Percentiles rank a stretch among this genome's conserved stretches.
Evolutionary conservation across 2,888 invertebrate genomes (phyloP).

Genomic region (Sussaba pulchella): DNA sequence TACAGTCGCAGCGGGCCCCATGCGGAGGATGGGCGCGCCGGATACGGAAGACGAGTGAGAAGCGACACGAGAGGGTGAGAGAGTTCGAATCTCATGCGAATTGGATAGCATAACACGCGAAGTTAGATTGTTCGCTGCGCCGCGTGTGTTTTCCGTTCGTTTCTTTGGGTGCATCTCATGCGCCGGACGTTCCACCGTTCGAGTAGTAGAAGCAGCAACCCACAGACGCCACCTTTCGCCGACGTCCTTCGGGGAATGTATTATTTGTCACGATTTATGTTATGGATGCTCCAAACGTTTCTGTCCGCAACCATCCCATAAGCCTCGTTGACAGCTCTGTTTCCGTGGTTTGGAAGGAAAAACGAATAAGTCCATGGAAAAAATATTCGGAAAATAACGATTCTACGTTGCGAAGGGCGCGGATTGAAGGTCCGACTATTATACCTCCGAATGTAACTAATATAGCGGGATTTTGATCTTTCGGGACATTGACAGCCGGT

Average conservation of each 20-base stretch:
- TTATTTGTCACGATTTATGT: conserved; percentile 66
- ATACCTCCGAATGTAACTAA: too few relatives aligned
- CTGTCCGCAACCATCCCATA: conserved; percentile 27
- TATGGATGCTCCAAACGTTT: conserved; percentile 50
- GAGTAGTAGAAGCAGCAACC: conserved; percentile 44
- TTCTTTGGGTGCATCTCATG: conserved; percentile 23
- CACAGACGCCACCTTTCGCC: conserved; percentile 29
- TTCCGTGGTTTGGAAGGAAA: too few relatives aligned
- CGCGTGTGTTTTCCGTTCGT: conserved; percentile 23
- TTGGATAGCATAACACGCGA: conserved; percentile 57
- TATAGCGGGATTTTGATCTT: too few relatives aligned
- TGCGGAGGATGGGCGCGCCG: conserved; percentile 41
- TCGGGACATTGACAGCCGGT: too few relatives aligned
- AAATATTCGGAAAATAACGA: too few relatives aligned
- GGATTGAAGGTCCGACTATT: too few relatives aligned
- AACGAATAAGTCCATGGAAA: too few relatives aligned
- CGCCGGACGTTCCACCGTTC: conserved; percentile 55
- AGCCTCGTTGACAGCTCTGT: too few relatives aligned
- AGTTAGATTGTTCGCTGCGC: conserved; percentile 59
- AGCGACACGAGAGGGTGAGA: conserved; percentile 8
- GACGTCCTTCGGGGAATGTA: conserved; percentile 50
- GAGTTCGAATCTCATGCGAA: conserved; percentile 65
- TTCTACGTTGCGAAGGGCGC: too few relatives aligned
- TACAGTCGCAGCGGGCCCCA: conserved; percentile 42
- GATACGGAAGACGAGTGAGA: conserved; percentile 23